Percentiles rank a stretch among this genome's conserved stretches.
These are phyloP conservation scores for Zaprionus africanus DNA, from an alignment of 1,140 invertebrate species.

Conservation along the genomic window DNA sequence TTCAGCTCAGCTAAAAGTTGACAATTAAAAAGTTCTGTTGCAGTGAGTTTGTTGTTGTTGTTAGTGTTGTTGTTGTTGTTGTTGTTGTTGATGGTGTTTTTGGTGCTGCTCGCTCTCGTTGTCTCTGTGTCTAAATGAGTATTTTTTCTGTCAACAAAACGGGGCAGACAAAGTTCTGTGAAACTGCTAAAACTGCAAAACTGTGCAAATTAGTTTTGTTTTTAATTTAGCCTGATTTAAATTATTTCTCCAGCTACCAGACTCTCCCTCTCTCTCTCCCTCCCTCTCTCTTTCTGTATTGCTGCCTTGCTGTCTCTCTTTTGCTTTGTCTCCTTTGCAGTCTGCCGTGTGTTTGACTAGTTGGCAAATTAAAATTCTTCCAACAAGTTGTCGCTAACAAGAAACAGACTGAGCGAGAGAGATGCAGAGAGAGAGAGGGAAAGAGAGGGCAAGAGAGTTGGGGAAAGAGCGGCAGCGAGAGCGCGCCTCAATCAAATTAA, in stretches of 20 bases:
- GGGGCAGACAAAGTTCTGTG: slow-evolving; percentile 63
- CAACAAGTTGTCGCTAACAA: slow-evolving; percentile 63
- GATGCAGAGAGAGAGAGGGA: background rate
- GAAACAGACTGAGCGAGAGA: background rate
- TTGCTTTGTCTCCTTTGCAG: slow-evolving; percentile 17
- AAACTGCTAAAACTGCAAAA: slow-evolving; percentile 55
- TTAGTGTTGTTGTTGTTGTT: slow-evolving; percentile 42
- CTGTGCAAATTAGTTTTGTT: slow-evolving; percentile 80
- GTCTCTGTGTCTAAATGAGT: slow-evolving; percentile 55
- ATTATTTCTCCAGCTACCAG: slow-evolving; percentile 50
- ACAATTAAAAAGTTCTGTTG: slow-evolving; percentile 76
- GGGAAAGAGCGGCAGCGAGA: background rate
- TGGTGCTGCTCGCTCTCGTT: slow-evolving; percentile 19
- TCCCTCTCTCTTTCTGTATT: slow-evolving; percentile 14
- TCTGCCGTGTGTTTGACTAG: slow-evolving; percentile 36
- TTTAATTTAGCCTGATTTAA: slow-evolving; percentile 64
- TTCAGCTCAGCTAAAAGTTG: slow-evolving; percentile 71
- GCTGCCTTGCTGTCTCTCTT: background rate
- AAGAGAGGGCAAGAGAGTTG: background rate
- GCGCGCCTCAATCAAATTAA: slow-evolving; percentile 67
- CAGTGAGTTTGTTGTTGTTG: slow-evolving; percentile 39
- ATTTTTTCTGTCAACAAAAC: slow-evolving; percentile 55
- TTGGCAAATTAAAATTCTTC: slow-evolving; percentile 60
- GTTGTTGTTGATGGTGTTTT: slow-evolving; percentile 38
- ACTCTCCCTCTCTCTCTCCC: background rate